Conservation (phyloP, 2,888 invertebrate species). For the Cheilosia vernalis region DNA sequence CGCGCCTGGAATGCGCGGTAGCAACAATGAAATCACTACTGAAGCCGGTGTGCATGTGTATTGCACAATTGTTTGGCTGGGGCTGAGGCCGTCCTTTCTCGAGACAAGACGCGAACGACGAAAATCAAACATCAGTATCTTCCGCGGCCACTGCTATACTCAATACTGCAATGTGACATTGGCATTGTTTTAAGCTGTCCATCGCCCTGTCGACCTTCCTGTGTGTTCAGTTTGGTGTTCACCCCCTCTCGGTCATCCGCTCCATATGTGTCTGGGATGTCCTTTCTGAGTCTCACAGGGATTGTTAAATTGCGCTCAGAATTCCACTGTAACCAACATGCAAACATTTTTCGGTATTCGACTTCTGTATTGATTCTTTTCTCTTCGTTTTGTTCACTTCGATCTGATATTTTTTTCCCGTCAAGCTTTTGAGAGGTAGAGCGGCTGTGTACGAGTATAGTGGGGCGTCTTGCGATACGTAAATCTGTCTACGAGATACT, state of each 20-base stretch:
- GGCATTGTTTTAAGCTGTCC: slow-evolving; percentile 75
- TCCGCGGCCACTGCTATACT: slow-evolving; percentile 53
- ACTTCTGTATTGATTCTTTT: slow-evolving; percentile 48
- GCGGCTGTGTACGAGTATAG: slow-evolving; percentile 41
- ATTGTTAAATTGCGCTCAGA: slow-evolving; percentile 72
- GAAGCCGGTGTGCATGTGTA: slow-evolving; percentile 49
- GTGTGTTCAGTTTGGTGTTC: slow-evolving; percentile 35
- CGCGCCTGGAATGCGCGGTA: slow-evolving; percentile 64
- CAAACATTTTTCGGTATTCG: slow-evolving; percentile 58
- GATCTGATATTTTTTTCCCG: slow-evolving; percentile 61
- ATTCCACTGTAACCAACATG: slow-evolving; percentile 61
- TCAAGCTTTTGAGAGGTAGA: slow-evolving; percentile 66
- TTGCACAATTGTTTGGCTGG: slow-evolving; percentile 55
- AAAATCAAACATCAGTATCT: slow-evolving; percentile 71
- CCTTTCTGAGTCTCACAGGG: slow-evolving; percentile 67
- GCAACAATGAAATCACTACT: slow-evolving; percentile 71
- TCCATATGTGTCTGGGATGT: slow-evolving; percentile 27
- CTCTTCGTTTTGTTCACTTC: slow-evolving; percentile 27
- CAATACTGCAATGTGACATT: slow-evolving; percentile 69
- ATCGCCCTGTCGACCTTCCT: slow-evolving; percentile 73
- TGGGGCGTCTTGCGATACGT: slow-evolving; percentile 60
- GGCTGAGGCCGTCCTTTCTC: slow-evolving; percentile 24
- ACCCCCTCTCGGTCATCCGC: slow-evolving; percentile 31
- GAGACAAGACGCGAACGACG: slow-evolving; percentile 30
- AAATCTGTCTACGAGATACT: slow-evolving; percentile 56